These are phyloP conservation scores for Amphiprion ocellaris DNA, from an alignment of 2,113 vertebrate genomes.

Conservation along the genomic window DNA sequence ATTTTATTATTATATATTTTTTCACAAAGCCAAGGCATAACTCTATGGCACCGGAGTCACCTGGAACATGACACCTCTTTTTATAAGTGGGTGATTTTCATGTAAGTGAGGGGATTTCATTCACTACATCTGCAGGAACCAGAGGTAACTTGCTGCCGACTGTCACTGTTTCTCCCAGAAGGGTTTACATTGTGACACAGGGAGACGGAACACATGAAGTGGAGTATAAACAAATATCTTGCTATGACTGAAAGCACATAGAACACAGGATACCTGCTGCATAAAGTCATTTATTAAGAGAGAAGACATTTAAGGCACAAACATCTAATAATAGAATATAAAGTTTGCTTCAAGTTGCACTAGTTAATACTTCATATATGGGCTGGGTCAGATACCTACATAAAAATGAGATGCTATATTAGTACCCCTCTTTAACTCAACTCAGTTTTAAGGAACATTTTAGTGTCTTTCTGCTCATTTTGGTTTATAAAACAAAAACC, in stretches of 20 bases:
- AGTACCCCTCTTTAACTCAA: no score
- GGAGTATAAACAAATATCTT: constrained; percentile 6
- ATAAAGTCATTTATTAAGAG: no score
- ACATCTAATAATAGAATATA: background rate
- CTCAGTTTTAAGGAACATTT: no score
- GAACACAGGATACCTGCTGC: background rate
- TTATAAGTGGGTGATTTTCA: constrained; percentile 69
- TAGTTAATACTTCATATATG: background rate
- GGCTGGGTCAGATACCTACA: no score
- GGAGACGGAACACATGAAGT: background rate
- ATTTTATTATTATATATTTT: background rate
- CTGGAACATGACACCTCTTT: constrained; percentile 72
- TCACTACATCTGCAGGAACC: constrained; percentile 45
- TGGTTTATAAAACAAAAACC: background rate
- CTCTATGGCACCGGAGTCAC: constrained; percentile 54
- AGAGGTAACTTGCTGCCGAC: constrained; percentile 30
- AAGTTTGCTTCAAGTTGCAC: background rate
- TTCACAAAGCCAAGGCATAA: constrained; percentile 52
- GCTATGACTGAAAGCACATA: background rate
- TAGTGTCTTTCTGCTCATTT: background rate
- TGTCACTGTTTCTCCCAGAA: constrained; percentile 47
- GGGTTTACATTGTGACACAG: constrained; percentile 36
- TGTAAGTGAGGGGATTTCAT: constrained; percentile 61
- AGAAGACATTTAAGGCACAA: no score
- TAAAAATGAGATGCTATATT: no score